Evolutionary conservation across 1,140 invertebrate species (phyloP).

Genomic region (Trichonephila clavipes): DNA sequence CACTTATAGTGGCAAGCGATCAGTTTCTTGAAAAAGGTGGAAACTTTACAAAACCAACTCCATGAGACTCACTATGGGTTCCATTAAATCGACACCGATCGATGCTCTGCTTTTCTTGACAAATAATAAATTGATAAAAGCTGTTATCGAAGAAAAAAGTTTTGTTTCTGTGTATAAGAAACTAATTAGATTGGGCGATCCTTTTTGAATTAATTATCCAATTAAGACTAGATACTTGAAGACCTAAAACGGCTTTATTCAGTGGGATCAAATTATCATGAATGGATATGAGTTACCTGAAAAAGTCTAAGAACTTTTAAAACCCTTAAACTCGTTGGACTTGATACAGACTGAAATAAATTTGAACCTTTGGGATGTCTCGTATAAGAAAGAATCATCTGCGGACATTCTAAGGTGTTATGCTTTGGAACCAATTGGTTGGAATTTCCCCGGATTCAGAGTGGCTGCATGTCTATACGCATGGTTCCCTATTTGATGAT

Average conservation of each 20-base stretch:
- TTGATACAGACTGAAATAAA: background rate
- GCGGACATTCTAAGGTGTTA: background rate
- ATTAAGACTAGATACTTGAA: background rate
- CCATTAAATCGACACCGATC: background rate
- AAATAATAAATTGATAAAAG: background rate
- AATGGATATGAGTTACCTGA: background rate
- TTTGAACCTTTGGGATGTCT: background rate
- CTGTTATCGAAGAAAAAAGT: background rate
- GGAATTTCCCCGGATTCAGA: background rate
- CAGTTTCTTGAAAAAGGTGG: background rate
- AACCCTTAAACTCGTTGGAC: background rate
- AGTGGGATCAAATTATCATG: background rate
- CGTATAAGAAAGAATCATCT: background rate
- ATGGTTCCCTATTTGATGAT: background rate
- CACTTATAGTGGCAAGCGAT: no score
- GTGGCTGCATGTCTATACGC: background rate
- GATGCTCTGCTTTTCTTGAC: background rate
- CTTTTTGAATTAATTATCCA: background rate
- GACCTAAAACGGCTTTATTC: background rate
- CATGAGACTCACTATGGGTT: background rate
- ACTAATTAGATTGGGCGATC: background rate
- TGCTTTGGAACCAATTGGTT: background rate
- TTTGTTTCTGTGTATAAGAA: background rate
- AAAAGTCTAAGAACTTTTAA: background rate
- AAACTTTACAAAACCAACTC: background rate